Evolutionary conservation across 2,888 invertebrate species (phyloP).

Genomic region (Meteorus cinctellus): DNA sequence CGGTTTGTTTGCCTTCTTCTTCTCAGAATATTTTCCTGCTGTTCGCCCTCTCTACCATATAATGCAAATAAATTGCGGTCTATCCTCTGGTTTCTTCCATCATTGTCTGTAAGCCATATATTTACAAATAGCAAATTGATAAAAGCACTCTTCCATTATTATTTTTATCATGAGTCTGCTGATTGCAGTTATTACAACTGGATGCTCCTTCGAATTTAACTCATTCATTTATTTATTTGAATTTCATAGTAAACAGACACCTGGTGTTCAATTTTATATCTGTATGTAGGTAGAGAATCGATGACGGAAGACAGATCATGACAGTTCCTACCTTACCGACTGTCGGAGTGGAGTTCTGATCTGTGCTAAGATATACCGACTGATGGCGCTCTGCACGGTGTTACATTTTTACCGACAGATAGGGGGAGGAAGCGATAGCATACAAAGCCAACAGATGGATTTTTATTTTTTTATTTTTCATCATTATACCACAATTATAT

Average conservation of each 20-base stretch:
- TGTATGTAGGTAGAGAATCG: background rate
- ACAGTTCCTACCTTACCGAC: no score
- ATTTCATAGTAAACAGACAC: background rate
- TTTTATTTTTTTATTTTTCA: no score
- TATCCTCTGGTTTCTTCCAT: background rate
- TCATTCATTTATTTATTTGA: background rate
- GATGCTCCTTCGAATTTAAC: no score
- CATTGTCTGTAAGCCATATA: background rate
- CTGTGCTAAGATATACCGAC: no score
- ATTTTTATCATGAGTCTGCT: no score
- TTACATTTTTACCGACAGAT: no score
- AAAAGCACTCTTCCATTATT: background rate
- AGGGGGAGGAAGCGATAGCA: no score
- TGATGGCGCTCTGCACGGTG: no score
- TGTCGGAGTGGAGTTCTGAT: no score
- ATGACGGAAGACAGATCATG: background rate
- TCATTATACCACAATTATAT: no score
- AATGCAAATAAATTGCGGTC: conserved; percentile 2
- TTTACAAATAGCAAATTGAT: background rate
- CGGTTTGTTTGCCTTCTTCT: background rate
- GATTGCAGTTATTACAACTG: no score
- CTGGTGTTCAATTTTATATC: background rate
- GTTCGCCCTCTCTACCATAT: conserved; percentile 12
- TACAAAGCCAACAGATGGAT: no score
- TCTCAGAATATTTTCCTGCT: background rate